phyloP scores from a whole-genome alignment of 2,797 vertebrate genomes.

The Phrynocephalus forsythii region DNA sequence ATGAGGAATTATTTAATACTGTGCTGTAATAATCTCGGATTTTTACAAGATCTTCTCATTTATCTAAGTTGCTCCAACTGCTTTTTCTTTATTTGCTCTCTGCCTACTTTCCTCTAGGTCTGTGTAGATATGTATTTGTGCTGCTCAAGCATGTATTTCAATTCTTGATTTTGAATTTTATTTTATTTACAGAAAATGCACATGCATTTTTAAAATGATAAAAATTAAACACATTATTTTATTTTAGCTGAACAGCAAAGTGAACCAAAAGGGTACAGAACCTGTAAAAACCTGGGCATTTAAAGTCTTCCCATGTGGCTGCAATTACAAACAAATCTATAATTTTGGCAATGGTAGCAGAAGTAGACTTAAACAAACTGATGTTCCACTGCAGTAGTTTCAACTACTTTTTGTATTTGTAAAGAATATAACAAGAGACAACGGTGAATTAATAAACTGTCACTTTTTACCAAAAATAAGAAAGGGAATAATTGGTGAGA shows the following conservation, averaged over 20 bases:
- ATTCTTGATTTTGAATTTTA: background rate
- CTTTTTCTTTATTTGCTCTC: conserved; percentile 53
- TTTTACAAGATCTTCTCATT: conserved; percentile 73
- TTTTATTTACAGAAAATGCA: conserved; percentile 40
- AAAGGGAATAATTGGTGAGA: conserved; percentile 84
- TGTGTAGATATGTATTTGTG: background rate
- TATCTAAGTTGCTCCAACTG: conserved; percentile 68
- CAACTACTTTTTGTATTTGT: conserved; percentile 77
- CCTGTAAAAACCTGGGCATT: conserved; percentile 51
- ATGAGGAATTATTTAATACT: conserved; percentile 80
- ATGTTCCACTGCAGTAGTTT: conserved; percentile 76
- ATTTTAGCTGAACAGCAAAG: conserved; percentile 55
- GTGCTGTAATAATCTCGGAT: conserved; percentile 72
- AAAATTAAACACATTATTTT: conserved; percentile 58
- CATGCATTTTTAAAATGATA: conserved; percentile 58
- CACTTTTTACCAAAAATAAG: conserved; percentile 78
- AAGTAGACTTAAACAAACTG: conserved; percentile 81
- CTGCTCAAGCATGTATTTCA: background rate
- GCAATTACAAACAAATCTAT: conserved; percentile 73
- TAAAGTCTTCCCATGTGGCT: conserved; percentile 65
- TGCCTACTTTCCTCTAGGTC: conserved; percentile 56
- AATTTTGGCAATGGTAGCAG: conserved; percentile 73
- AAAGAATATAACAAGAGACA: conserved; percentile 77
- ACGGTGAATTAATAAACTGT: conserved; percentile 76
- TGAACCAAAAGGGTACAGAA: conserved; percentile 23